phyloP scores from a whole-genome alignment of 2,113 vertebrate genomes.

The Sphaerodactylus townsendi region DNA sequence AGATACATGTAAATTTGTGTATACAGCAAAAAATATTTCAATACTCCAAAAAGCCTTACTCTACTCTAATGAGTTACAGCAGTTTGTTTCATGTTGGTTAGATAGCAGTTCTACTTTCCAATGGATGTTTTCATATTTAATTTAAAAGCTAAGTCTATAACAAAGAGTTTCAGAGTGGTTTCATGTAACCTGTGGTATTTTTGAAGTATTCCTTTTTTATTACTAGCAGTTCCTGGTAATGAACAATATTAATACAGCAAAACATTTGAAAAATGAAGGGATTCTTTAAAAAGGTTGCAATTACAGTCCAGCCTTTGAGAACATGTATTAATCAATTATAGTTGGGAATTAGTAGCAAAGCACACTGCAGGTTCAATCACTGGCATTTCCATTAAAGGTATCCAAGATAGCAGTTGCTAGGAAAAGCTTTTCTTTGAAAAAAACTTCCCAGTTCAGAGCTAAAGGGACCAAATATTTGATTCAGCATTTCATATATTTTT shows the following conservation, averaged over 20 bases:
- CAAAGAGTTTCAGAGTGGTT: neutral
- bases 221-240: neutral
- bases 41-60: too few relatives aligned
- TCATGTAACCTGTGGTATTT: neutral
- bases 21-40: too few relatives aligned
- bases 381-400: too few relatives aligned
- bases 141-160: neutral
- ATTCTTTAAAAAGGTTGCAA: neutral
- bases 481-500: neutral
- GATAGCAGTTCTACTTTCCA: neutral
- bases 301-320: neutral
- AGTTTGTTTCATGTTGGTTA: neutral
- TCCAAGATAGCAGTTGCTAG: too few relatives aligned
- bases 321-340: neutral
- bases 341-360: too few relatives aligned
- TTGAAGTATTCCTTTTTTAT: neutral
- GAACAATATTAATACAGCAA: neutral
- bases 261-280: neutral
- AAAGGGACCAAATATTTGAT: too few relatives aligned
- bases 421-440: too few relatives aligned
- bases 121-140: neutral
- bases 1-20: too few relatives aligned
- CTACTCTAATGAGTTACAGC: neutral
- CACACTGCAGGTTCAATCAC: too few relatives aligned
- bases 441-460: too few relatives aligned